phyloP scores from a whole-genome alignment of 2,797 vertebrate species.

The Margarornis squamiger region DNA sequence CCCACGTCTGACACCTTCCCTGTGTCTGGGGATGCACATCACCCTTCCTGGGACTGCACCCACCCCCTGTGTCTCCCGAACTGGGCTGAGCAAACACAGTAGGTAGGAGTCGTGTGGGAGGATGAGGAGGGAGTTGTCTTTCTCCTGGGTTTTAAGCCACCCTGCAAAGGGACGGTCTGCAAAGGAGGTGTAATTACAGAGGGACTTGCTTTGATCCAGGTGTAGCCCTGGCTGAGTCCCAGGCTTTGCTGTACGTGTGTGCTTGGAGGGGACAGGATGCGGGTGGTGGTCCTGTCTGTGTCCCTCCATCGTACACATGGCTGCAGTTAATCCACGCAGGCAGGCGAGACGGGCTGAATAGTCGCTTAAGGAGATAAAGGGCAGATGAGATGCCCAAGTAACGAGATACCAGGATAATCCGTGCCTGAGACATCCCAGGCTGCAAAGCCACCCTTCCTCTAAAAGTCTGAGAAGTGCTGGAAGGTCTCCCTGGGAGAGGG shows the following conservation, averaged over 20 bases:
- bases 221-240: not conserved
- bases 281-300: not conserved
- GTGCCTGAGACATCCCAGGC: accelerated
- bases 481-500: not conserved
- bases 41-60: not conserved
- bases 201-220: not conserved
- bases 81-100: not conserved
- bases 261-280: too few species aligned
- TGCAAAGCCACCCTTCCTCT: not conserved
- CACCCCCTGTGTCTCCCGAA: accelerated
- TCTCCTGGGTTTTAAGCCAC: not conserved
- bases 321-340: not conserved
- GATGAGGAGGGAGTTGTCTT: not conserved
- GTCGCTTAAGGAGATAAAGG: not conserved
- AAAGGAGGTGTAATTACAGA: not conserved
- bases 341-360: not conserved
- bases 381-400: not conserved
- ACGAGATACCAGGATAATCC: not conserved
- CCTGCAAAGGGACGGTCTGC: not conserved
- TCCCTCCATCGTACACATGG: accelerated
- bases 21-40: accelerated
- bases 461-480: not conserved
- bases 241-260: not conserved
- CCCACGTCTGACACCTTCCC: accelerated
- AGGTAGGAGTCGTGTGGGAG: accelerated